phyloP scores from a whole-genome alignment of 2,888 invertebrate genomes.

The Theretra japonica region DNA sequence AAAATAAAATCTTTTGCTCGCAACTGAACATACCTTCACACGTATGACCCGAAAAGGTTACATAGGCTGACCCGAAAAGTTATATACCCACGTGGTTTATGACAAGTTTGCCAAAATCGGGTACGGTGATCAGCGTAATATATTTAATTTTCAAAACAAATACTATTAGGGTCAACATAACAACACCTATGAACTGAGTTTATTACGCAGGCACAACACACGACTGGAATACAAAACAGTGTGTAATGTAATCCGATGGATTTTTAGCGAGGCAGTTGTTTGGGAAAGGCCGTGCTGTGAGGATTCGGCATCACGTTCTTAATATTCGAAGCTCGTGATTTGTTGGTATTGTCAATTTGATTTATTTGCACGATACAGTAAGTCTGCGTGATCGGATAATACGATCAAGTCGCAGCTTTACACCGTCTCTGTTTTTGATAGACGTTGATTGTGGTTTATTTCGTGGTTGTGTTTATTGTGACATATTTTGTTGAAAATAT shows the following conservation, averaged over 20 bases:
- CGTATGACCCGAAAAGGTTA: no score
- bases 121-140: no score
- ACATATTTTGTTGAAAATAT: not conserved
- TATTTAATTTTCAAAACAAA: not conserved
- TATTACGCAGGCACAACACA: not conserved
- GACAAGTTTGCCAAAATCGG: no score
- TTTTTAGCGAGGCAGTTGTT: constrained; percentile 16
- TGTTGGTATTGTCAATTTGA: constrained; percentile 61
- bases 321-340: constrained; percentile 59
- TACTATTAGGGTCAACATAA: not conserved
- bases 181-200: constrained; percentile 12
- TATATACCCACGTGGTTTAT: no score
- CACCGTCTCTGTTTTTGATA: constrained; percentile 1
- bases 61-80: no score
- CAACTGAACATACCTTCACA: no score
- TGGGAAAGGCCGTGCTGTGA: constrained; percentile 33
- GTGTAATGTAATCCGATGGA: not conserved
- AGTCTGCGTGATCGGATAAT: constrained; percentile 5
- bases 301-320: constrained; percentile 65
- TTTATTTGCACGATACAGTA: constrained; percentile 58
- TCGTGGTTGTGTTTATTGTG: not conserved
- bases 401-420: constrained; percentile 5
- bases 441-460: not conserved
- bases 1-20: no score
- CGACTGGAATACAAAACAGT: constrained; percentile 1